Evolutionary conservation across 2,888 invertebrate genomes (phyloP), one percentile per base, ranked within the genome.

Genomic region (Calameuta idolon): DNA sequence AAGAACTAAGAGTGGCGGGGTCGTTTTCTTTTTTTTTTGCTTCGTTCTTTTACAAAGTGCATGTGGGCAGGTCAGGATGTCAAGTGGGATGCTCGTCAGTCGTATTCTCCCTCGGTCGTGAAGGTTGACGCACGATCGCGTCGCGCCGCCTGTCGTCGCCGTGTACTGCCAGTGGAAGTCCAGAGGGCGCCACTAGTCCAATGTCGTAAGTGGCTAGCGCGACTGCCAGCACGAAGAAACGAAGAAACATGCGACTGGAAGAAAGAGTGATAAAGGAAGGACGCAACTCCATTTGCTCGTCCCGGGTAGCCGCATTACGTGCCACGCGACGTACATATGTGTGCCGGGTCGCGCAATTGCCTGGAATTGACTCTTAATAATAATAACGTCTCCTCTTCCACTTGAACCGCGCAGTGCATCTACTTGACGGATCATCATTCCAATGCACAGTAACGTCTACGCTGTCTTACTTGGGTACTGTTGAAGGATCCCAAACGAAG

Each of bases 31-130:
- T 55, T 37, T 15, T 40, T 40, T 37, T 37, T 12, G n/a, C n/a
- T 40, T 12, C 37, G 1, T 69, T n/a, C 15, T 69, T 71, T 71
- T 71, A 55, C 68, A 76, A 80, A 76, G 74, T 74, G 80, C 79
- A 87, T 87, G 88, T 89, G 86, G 88, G 88, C 83, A 85, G 89
- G 87, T 88, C 87, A 83, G 35, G 79, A 82, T 85, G 88, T 89
- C 87, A 89, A 89, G 85, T 89, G 88, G 55, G 15, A 55, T 9
- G 55, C 23, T 55, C 55, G 37, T 37, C 37, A 37, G 37, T 37
- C 12, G 55, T 55, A 23, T 55, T 40, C 15, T 40, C 15, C 40
- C 4, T 40, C 40, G 15, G 40, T 5, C 15, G 40, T 5, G 40
- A 15, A 23, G 55, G 55, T 23, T 55, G 55, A 55, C 55, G 55